Evolutionary conservation across 1,140 invertebrate genomes (phyloP).

Genomic region (Cherax destructor): DNA sequence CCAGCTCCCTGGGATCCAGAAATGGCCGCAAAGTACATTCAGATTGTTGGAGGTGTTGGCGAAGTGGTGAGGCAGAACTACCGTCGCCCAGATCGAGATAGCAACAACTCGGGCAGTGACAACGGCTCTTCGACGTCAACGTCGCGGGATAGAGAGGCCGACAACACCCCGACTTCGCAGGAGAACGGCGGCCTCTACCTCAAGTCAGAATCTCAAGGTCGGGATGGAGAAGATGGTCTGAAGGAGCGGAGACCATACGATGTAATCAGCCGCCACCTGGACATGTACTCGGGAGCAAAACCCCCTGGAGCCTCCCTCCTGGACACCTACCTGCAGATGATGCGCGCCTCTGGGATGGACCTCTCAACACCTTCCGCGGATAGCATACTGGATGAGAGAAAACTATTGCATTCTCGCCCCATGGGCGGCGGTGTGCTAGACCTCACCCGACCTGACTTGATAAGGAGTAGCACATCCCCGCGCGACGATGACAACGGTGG

Average conservation of each 20-base stretch:
- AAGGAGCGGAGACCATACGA: slow-evolving; percentile 68
- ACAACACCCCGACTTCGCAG: slow-evolving; percentile 68
- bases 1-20: slow-evolving; percentile 92
- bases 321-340: slow-evolving; percentile 73
- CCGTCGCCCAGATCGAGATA: slow-evolving; percentile 57
- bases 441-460: slow-evolving; percentile 59
- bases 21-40: slow-evolving; percentile 79
- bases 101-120: slow-evolving; percentile 48
- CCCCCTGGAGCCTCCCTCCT: slow-evolving; percentile 70
- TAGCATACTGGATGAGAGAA: slow-evolving; percentile 50
- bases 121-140: slow-evolving; percentile 58
- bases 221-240: slow-evolving; percentile 44
- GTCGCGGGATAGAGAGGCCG: slow-evolving; percentile 29
- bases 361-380: slow-evolving; percentile 53
- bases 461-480: slow-evolving; percentile 29
- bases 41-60: slow-evolving; percentile 69
- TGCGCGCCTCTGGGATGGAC: slow-evolving; percentile 72
- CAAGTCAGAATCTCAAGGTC: slow-evolving; percentile 45
- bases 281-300: slow-evolving; percentile 63
- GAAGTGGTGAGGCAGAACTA: slow-evolving; percentile 71
- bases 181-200: slow-evolving; percentile 70
- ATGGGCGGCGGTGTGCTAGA: slow-evolving; percentile 55
- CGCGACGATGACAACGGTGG: slow-evolving; percentile 47
- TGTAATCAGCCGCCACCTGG: slow-evolving; percentile 66
- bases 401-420: slow-evolving; percentile 51